phyloP scores from a whole-genome alignment of 2,797 vertebrate species.

The Mormyrops attenuatus region DNA sequence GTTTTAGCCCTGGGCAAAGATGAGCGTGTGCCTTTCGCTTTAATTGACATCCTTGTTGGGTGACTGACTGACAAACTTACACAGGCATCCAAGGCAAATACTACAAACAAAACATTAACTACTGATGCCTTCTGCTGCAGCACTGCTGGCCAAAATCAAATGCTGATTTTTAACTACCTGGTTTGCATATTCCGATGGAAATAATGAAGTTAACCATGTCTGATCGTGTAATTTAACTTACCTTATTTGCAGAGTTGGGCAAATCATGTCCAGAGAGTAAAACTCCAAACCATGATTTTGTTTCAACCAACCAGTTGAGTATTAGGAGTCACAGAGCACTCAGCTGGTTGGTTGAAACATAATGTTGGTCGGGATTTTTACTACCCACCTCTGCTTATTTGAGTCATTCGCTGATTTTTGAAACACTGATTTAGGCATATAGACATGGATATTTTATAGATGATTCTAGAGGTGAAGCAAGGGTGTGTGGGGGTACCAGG shows the following conservation, averaged over 20 bases:
- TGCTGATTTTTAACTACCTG: background rate
- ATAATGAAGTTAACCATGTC: background rate
- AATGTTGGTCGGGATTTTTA: background rate
- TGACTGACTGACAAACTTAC: background rate
- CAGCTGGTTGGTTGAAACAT: background rate
- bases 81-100: background rate
- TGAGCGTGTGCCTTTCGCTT: slow-evolving; percentile 6
- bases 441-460: background rate
- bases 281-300: background rate
- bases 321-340: background rate
- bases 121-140: slow-evolving; percentile 40
- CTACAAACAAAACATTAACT: slow-evolving; percentile 26
- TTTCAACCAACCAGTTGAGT: background rate
- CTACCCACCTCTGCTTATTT: background rate
- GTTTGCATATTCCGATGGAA: background rate
- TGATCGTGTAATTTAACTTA: background rate
- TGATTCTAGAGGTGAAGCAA: background rate
- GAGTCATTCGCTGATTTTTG: background rate
- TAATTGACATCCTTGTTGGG: background rate
- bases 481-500: background rate
- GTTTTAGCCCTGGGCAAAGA: slow-evolving; percentile 2
- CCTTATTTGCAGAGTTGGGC: background rate
- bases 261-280: background rate
- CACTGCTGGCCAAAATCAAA: background rate
- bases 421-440: background rate